Evolutionary conservation across 2,113 vertebrate species (phyloP), one percentile per base, ranked within the genome.

Genomic region (Amia ocellicauda): DNA sequence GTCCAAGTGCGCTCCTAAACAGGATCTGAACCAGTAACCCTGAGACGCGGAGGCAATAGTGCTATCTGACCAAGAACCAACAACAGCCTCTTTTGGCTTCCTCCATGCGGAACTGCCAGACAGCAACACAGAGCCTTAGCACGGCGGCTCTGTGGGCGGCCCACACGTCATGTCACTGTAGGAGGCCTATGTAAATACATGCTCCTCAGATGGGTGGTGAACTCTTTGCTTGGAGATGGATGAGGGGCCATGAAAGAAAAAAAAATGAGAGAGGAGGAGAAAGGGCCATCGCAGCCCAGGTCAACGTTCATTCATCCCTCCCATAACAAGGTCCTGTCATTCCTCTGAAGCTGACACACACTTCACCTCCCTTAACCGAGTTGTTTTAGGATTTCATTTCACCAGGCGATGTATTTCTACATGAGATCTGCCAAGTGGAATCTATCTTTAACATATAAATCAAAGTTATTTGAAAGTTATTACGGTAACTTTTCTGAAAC

Each of bases 301-400:
- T 49, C 24, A 17, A 26, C 4, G 22, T 23, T 47, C 42, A 47
- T 9, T 3, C 23, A 26, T n/a, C 27, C 20, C 27, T 3, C 42
- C 1, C 24, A 10, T 43, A 49, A 16, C 27, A 24, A n/a, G 54
- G 28, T 28, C 43, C 13, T 22, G 26, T 57, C 11, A 3, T 19
- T 22, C 42, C 53, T 27, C 62, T 53, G 23, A 26, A 59, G 36
- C 40, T 26, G 7, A 28, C 27, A 53, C 23, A 45, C 43, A 64
- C 5, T 7, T 11, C 11, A 36, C 11, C 11, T 36, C 5, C 31
- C 31, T 36, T 11, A 36, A 36, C 5, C 31, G n/a, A 36, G 11
- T 36, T 36, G 11, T 36, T 36, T 11, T 36, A 11, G 11, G 31
- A 36, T 36, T 7, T 36, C 31, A 36, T 11, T 36, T 36, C 11